Evolutionary conservation across 2,888 invertebrate genomes (phyloP).

Genomic region (Eupithecia centaureata): DNA sequence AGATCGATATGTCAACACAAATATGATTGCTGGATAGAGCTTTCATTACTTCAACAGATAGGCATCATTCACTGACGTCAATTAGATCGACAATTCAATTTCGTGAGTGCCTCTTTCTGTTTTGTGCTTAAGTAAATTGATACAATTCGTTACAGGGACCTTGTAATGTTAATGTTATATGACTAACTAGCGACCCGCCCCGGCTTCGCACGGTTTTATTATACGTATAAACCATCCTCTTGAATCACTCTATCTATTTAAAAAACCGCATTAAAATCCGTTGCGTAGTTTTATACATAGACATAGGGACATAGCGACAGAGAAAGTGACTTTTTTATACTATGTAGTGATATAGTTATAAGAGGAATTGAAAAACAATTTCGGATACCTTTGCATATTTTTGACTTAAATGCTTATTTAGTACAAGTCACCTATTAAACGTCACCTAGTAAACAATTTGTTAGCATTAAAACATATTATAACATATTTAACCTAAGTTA

Average conservation of each 20-base stretch:
- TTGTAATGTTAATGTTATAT: neutral
- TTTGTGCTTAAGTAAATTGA: neutral
- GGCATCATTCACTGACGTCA: neutral
- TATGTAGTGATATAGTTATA: no score
- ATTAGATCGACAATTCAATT: neutral
- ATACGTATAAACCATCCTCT: no score
- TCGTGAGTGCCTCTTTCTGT: neutral
- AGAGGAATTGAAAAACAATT: neutral
- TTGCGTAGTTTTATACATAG: no score
- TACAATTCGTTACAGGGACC: neutral
- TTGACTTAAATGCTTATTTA: neutral
- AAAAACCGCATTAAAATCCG: no score
- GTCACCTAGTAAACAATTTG: neutral
- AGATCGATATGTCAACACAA: neutral
- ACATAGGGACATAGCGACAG: no score
- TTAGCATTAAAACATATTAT: no score
- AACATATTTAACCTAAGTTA: conserved; percentile 5
- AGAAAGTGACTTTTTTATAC: no score
- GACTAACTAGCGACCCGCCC: neutral
- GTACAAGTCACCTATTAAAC: neutral
- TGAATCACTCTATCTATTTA: no score
- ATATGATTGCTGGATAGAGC: neutral
- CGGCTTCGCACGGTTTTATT: no score
- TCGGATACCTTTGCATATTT: neutral
- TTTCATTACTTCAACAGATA: neutral